Conservation (phyloP, 2,113 vertebrate genomes). For the Sclerurus mexicanus region DNA sequence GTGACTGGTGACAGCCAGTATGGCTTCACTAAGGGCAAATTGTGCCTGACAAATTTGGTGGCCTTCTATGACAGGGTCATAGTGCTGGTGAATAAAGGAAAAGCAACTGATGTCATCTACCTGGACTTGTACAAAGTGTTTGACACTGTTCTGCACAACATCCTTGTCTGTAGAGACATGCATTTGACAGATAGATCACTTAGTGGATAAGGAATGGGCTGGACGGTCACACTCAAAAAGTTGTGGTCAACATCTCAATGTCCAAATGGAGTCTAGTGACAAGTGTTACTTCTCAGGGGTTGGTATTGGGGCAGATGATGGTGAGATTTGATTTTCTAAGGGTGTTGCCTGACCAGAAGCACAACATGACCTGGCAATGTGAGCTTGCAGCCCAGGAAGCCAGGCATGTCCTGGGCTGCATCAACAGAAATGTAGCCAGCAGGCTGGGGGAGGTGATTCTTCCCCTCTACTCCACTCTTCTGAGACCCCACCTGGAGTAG, state of each 20-base stretch:
- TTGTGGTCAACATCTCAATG: neutral
- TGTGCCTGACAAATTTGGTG: neutral
- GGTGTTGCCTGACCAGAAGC: rapidly evolving
- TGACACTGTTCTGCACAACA: neutral
- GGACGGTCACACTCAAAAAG: neutral
- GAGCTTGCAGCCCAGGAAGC: neutral
- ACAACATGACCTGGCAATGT: neutral
- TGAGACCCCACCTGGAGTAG: neutral
- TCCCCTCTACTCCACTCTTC: neutral
- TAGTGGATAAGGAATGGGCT: neutral
- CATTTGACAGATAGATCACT: neutral
- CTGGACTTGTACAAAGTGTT: neutral
- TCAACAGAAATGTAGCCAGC: neutral
- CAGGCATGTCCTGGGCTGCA: neutral
- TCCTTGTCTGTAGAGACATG: neutral
- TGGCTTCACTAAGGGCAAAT: neutral
- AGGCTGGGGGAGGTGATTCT: neutral
- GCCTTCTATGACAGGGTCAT: neutral
- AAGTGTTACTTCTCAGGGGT: neutral
- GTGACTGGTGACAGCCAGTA: neutral
- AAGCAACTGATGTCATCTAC: neutral
- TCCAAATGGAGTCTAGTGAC: neutral
- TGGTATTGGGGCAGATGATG: neutral
- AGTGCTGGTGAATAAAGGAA: neutral
- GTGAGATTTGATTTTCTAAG: neutral